phyloP scores from a whole-genome alignment of 92 coral and sea anemone genomes.

The Muricea muricata region DNA sequence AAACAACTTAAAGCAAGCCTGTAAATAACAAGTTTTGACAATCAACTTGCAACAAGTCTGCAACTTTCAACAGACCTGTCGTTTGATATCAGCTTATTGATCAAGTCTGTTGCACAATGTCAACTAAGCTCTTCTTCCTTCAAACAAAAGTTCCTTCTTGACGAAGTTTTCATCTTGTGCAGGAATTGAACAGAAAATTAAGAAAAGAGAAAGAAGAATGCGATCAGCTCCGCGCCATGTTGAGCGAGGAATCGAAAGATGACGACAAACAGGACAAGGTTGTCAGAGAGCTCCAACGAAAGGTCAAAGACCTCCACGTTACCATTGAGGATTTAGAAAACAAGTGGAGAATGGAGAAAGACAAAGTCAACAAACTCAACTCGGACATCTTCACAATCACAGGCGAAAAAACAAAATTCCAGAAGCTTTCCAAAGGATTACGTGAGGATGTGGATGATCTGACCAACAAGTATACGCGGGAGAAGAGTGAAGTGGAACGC shows the following conservation, averaged over 20 bases:
- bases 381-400: not conserved
- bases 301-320: slow-evolving; percentile 2
- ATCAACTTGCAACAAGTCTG: no score
- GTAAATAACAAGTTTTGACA: no score
- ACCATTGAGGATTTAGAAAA: not conserved
- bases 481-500: slow-evolving; percentile 34
- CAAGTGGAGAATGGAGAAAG: slow-evolving; percentile 12
- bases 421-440: slow-evolving; percentile 19
- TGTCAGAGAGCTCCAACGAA: slow-evolving; percentile 9
- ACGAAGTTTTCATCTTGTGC: not conserved
- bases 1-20: no score
- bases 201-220: slow-evolving; percentile 27
- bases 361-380: slow-evolving; percentile 8
- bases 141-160: not conserved
- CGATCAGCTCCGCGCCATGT: slow-evolving; percentile 7
- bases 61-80: no score
- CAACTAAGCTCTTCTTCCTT: no score
- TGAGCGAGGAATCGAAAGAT: slow-evolving; percentile 16
- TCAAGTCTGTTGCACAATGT: no score
- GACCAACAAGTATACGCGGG: not conserved
- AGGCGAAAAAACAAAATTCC: slow-evolving; percentile 14
- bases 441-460: slow-evolving; percentile 19
- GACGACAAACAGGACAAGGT: slow-evolving; percentile 13
- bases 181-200: not conserved
- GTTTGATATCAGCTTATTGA: no score